Base-by-base conservation (phyloP, 1,140 invertebrate genomes). In the Gerris buenoi region DNA sequence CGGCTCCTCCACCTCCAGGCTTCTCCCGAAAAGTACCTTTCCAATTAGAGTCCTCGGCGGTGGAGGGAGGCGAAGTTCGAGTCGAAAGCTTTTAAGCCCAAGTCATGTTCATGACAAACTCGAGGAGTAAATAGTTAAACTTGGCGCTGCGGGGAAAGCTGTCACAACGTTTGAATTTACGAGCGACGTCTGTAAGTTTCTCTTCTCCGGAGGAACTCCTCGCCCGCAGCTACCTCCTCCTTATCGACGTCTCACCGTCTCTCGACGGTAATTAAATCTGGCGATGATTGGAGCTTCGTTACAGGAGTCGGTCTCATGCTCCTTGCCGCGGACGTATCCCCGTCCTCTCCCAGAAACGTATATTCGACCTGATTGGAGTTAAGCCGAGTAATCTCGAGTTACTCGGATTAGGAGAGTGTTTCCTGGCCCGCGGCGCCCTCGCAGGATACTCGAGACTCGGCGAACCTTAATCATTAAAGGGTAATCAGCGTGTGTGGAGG, bases 41-140 rank as follows among this genome's bases (percentile, higher is more conserved):
- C 10, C 10, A 56, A 56, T 56, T 56, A 56, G 10, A 56, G 46
- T 56, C 46, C 46, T 56, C n/a, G 46, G n/a, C 10, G 46, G 46
- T 10, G 46, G n/a, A 13, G 46, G 46, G n/a, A 56, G 46, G 10
- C n/a, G 10, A 10, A 56, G 46, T 10, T 56, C 46, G 10, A 56
- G 10, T 56, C n/a, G 46, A 56, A 56, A 56, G 46, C 46, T 56
- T 56, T 56, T 56, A 56, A 56, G 46, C 46, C n/a, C 46, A 56
- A 56, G 46, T 56, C 46, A 56, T 56, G 46, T 56, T 56, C 46
- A 10, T 56, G 46, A 56, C 46, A 56, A 56, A 56, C 46, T 56
- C 46, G n/a, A n/a, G n/a, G 46, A 56, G 46, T 56, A 56, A 56
- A 56, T 56, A 56, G 46, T 56, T 56, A 56, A 56, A 56, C 46